Conservation (phyloP, 2,113 vertebrate genomes). For the Elephas maximus region DNA sequence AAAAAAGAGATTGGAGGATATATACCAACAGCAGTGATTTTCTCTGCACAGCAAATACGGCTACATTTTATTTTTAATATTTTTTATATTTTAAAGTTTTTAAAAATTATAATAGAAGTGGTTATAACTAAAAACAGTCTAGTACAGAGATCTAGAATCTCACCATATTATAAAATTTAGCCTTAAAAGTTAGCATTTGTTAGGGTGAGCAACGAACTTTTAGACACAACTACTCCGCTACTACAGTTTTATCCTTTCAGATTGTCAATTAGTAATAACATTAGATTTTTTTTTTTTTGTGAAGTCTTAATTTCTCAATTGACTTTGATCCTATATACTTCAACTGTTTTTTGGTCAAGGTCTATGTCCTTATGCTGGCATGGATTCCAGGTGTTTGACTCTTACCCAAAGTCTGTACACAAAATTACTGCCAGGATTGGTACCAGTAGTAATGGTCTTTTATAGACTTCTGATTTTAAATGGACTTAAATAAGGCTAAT, state of each 20-base stretch:
- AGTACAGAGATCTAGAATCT: neutral
- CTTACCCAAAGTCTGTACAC: neutral
- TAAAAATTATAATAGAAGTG: neutral
- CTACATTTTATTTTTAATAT: neutral
- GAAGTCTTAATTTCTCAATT: conserved; percentile 22
- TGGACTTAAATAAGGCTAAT: neutral
- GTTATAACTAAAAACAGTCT: neutral
- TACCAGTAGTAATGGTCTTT: neutral
- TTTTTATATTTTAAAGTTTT: neutral
- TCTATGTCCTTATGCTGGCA: neutral
- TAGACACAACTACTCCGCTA: neutral
- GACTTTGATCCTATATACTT: neutral
- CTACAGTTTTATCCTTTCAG: neutral
- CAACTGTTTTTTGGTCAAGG: neutral
- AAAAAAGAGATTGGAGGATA: neutral
- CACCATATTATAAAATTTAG: neutral
- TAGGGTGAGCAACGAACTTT: neutral
- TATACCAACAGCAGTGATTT: neutral
- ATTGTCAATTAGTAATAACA: neutral
- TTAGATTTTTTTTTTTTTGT: neutral
- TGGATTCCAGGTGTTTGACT: neutral
- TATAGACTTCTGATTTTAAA: neutral
- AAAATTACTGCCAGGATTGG: neutral
- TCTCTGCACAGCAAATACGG: neutral
- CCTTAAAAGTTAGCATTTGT: neutral